A percentile compares a stretch with the other conserved stretches of the same genome.
These are phyloP conservation scores for Diarsia rubi DNA, from an alignment of 2,888 invertebrate species.

Conservation along the genomic window DNA sequence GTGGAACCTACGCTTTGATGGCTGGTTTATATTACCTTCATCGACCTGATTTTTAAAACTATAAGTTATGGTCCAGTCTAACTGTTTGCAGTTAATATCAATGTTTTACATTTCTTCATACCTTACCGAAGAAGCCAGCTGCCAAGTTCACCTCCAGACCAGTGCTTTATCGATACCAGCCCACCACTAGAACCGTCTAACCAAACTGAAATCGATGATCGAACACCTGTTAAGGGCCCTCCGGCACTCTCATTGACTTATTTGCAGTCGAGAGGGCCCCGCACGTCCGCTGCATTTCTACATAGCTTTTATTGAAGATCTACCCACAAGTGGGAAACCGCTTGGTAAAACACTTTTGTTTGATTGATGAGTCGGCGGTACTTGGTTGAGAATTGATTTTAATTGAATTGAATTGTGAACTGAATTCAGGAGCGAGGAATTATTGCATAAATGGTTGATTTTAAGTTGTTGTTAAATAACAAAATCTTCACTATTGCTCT, in stretches of 20 bases:
- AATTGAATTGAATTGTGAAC: conserved; percentile 31
- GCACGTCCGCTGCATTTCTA: conserved; percentile 67
- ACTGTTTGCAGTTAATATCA: not conserved
- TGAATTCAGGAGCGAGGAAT: not conserved
- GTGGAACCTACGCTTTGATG: not conserved
- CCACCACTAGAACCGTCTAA: conserved; percentile 70
- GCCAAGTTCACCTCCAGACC: not conserved
- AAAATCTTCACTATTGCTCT: no score
- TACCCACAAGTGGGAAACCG: conserved; percentile 27
- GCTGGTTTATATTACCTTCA: not conserved
- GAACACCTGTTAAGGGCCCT: conserved; percentile 84
- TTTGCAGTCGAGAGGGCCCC: conserved; percentile 68
- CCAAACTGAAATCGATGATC: conserved; percentile 77
- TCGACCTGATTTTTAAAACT: not conserved
- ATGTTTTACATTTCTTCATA: not conserved
- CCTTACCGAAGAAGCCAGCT: not conserved
- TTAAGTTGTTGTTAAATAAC: not conserved
- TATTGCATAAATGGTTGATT: not conserved
- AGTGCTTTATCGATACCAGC: conserved; percentile 59
- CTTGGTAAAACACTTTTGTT: conserved; percentile 40
- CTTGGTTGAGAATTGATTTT: conserved; percentile 34
- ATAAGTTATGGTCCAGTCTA: not conserved
- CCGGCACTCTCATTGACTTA: conserved; percentile 72
- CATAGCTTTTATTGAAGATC: conserved; percentile 64
- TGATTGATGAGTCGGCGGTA: conserved; percentile 56